Evolutionary conservation across 1,140 invertebrate species (phyloP).

Genomic region (Apolygus lucorum): DNA sequence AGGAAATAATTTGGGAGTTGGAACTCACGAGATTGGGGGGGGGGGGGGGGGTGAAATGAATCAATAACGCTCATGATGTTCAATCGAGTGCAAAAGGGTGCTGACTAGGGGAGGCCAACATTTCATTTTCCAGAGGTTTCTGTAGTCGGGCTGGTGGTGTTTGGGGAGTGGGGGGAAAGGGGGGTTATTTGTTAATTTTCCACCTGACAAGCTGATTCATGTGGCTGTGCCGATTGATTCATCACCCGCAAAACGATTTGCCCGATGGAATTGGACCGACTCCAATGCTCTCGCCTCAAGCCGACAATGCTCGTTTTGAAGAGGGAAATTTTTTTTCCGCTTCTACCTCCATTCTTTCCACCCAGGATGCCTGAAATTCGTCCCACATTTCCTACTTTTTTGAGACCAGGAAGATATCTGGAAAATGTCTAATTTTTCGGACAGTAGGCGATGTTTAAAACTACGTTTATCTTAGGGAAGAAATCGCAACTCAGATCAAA

Average conservation of each 20-base stretch:
- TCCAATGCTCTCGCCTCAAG: neutral
- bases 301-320: no score
- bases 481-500: no score
- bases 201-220: constrained; percentile 14
- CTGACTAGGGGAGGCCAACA: neutral
- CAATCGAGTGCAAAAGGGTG: neutral
- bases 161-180: neutral
- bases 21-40: no score
- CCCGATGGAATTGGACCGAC: neutral
- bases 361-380: no score
- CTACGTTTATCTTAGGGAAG: no score
- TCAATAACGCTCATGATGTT: neutral
- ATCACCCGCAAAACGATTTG: neutral
- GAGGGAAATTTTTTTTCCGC: no score
- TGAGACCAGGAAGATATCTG: no score
- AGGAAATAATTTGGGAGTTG: neutral
- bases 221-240: constrained; percentile 3
- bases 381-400: no score
- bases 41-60: no score
- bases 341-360: no score
- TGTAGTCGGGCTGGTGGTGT: neutral
- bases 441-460: no score
- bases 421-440: no score
- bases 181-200: constrained; percentile 13
- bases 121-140: neutral